A percentile compares a stretch with the other conserved stretches of the same genome.
phyloP scores from a whole-genome alignment of 2,797 vertebrate species.

The Rachycentron canadum region DNA sequence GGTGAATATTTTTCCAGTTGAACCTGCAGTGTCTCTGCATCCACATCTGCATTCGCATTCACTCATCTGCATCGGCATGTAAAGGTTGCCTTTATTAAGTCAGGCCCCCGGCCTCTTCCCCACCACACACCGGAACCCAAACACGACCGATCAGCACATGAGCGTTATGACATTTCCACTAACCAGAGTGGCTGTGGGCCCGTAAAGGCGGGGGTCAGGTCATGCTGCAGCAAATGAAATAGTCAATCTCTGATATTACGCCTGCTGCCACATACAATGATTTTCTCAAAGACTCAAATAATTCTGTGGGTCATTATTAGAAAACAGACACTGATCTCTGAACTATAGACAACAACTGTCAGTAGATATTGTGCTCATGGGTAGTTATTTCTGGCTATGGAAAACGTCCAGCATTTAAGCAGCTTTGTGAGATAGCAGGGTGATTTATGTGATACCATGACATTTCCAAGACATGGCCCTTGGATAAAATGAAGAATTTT shows the following conservation, averaged over 20 bases:
- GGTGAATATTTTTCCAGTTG: not conserved
- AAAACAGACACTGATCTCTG: constrained; percentile 53
- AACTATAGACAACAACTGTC: constrained; percentile 63
- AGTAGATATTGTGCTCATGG: constrained; percentile 58
- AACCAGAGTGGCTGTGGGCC: constrained; percentile 52
- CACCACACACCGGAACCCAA: not conserved
- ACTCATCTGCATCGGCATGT: constrained; percentile 37
- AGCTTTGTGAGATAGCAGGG: constrained; percentile 17
- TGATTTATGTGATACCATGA: constrained; percentile 61
- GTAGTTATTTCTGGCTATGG: constrained; percentile 41
- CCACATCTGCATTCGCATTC: not conserved
- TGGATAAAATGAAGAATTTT: constrained; percentile 48
- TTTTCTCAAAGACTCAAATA: constrained; percentile 57
- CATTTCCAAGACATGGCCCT: constrained; percentile 56
- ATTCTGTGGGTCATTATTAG: constrained; percentile 64
- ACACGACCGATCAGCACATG: constrained; percentile 37
- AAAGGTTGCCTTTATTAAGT: constrained; percentile 45
- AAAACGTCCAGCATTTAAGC: constrained; percentile 43
- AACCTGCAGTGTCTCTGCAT: not conserved
- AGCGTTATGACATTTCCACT: constrained; percentile 73
- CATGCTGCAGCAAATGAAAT: constrained; percentile 62
- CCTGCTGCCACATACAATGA: constrained; percentile 55
- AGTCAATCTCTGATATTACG: constrained; percentile 64
- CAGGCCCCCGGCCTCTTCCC: constrained; percentile 1
- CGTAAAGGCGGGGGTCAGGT: constrained; percentile 47